Conservation (phyloP, 1,140 invertebrate genomes). For the Periplaneta americana region DNA sequence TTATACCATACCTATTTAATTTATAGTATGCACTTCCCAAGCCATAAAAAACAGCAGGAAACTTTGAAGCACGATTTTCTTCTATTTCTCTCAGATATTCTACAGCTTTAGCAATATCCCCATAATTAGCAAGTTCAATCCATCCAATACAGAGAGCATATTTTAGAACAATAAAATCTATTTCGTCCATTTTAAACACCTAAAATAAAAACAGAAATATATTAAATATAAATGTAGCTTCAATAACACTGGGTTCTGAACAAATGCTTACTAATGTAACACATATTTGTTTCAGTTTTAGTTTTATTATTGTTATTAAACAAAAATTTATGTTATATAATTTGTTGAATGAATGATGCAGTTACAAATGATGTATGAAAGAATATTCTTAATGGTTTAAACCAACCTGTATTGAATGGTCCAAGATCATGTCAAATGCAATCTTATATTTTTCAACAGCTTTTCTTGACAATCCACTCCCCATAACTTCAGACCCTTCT, state of each 20-base stretch:
- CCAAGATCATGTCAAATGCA: neutral
- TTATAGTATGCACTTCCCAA: slow-evolving; percentile 17
- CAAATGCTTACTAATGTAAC: no score
- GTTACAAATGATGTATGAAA: no score
- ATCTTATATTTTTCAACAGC: slow-evolving; percentile 1
- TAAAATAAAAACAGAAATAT: neutral
- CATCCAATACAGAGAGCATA: slow-evolving; percentile 1
- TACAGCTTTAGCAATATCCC: slow-evolving; percentile 8
- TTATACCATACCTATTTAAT: slow-evolving; percentile 20
- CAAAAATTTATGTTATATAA: no score
- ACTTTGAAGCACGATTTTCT: neutral
- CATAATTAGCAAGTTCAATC: slow-evolving; percentile 1
- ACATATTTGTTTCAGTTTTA: no score
- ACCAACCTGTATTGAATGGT: neutral
- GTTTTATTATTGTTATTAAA: no score
- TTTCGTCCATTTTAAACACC: slow-evolving; percentile 1
- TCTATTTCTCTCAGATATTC: neutral
- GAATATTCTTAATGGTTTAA: no score
- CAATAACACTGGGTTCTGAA: no score
- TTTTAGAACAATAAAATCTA: neutral
- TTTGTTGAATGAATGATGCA: no score
- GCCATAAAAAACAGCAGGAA: slow-evolving; percentile 18
- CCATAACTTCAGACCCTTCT: neutral
- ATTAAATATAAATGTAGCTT: no score
- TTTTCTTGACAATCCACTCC: neutral